Evolutionary conservation across 2,888 invertebrate genomes (phyloP).

Genomic region (Masnerella sp.): DNA sequence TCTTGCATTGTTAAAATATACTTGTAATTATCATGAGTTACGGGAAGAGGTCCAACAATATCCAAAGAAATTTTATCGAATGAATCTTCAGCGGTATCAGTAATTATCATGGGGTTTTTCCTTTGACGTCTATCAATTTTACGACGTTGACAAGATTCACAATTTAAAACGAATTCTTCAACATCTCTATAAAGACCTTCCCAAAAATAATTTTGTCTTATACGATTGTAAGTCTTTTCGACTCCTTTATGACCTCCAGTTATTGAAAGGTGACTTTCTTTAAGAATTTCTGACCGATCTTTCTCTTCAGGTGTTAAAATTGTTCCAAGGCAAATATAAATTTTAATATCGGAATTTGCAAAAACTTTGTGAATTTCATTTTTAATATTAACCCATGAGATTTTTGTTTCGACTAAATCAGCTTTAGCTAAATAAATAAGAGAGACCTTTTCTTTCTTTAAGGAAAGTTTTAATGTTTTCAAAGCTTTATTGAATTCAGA

Average conservation of each 20-base stretch:
- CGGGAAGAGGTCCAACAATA: not conserved
- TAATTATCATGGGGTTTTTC: constrained; percentile 15
- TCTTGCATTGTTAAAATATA: constrained; percentile 13
- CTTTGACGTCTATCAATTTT: not conserved
- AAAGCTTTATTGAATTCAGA: no score
- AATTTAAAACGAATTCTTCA: constrained; percentile 34
- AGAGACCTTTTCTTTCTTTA: no score
- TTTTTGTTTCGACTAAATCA: not conserved
- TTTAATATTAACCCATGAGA: not conserved
- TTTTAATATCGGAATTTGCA: not conserved
- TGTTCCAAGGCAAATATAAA: constrained; percentile 24
- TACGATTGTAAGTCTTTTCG: constrained; percentile 47
- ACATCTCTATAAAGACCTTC: constrained; percentile 46
- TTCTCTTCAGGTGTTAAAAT: constrained; percentile 1
- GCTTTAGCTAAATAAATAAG: not conserved
- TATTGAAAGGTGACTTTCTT: constrained; percentile 45
- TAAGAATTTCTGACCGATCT: constrained; percentile 22
- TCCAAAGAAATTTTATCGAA: constrained; percentile 12
- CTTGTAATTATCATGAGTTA: not conserved
- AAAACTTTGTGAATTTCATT: no score
- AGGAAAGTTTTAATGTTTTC: no score
- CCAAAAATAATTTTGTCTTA: constrained; percentile 55
- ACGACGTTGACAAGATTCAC: constrained; percentile 7
- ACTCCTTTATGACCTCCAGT: constrained; percentile 62
- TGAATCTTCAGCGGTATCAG: not conserved